Evolutionary conservation across 1,140 invertebrate species (phyloP).

Genomic region (Scaptomyza montana): DNA sequence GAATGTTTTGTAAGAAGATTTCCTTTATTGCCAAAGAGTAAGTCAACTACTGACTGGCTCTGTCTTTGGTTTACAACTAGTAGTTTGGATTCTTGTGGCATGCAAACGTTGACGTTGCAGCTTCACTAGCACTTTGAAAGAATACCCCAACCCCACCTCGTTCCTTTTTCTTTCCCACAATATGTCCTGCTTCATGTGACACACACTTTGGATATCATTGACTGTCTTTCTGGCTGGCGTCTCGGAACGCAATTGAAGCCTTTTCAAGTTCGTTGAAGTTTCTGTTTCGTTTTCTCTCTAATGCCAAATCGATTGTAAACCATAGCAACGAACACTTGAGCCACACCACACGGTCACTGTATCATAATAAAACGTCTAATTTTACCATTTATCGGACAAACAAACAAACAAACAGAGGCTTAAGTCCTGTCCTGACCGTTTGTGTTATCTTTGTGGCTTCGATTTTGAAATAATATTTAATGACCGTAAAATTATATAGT

Average conservation of each 20-base stretch:
- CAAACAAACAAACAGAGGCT: conserved; percentile 51
- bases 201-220: conserved; percentile 46
- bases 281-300: conserved; percentile 57
- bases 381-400: conserved; percentile 68
- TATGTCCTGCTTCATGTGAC: conserved; percentile 20
- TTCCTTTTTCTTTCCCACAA: background rate
- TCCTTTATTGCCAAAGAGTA: conserved; percentile 75
- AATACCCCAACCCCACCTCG: no score
- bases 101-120: conserved; percentile 28
- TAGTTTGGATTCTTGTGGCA: conserved; percentile 6
- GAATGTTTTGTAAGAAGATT: conserved; percentile 83
- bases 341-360: conserved; percentile 43
- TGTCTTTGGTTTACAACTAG: conserved; percentile 64
- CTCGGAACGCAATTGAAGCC: conserved; percentile 21
- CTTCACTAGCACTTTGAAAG: conserved; percentile 9
- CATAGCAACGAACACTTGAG: conserved; percentile 47
- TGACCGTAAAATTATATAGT: conserved; percentile 78
- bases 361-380: conserved; percentile 80
- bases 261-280: conserved; percentile 60
- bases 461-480: conserved; percentile 81
- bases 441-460: conserved; percentile 42
- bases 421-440: conserved; percentile 27
- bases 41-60: conserved; percentile 22
- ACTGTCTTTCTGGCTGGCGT: conserved; percentile 45
- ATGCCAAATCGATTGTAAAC: conserved; percentile 75